Evolutionary conservation across 1,140 invertebrate species (phyloP), one percentile per base, ranked within the genome.

Genomic region (Eumeta japonica): DNA sequence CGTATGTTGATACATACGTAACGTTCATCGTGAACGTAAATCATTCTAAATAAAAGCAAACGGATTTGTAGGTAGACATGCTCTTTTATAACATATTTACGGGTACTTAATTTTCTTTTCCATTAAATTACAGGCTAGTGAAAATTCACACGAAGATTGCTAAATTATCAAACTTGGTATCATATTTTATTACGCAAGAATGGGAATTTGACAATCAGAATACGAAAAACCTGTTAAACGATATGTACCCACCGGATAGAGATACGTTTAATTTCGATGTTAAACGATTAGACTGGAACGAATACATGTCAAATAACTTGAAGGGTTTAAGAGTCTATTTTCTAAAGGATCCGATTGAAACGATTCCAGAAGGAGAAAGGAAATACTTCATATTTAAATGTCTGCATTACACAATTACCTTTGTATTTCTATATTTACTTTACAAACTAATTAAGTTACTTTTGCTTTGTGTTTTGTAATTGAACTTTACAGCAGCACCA

Each of bases 131-230:
- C 62, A 90, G 88, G 62, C 79, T 90, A 76, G 72, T 83, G 18
- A 81, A 83, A 53, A 81, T 87, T 7, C 89, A 90, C 51, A 76
- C 77, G 12, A 88, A 87, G 60, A 81, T 92, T 27, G 78, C 84
- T 39, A 84, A 86, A 55, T 84, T 89, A 33, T 79, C 83, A 13
- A 72, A 76, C 11, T 81, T 83, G 2, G 70, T 90, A 11, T 79
- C 83, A 24, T 90, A 84, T 56, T 92, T 92, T 56, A 81, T 83
- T 12, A 75, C 77, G 0, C 72, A 81, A 28, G 71, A 86, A 46
- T 92, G 88, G 82, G 76, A 79, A 18, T 90, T 91, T 49, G 61
- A 78, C 13, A 86, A 86, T 47, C 66, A 79, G 1, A 90, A 90
- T 53, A 70, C 82, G 0, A 66, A 81, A 11, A 46, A 45, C 0